phyloP scores from a whole-genome alignment of 2,888 invertebrate genomes.

The Apamea epomidion region DNA sequence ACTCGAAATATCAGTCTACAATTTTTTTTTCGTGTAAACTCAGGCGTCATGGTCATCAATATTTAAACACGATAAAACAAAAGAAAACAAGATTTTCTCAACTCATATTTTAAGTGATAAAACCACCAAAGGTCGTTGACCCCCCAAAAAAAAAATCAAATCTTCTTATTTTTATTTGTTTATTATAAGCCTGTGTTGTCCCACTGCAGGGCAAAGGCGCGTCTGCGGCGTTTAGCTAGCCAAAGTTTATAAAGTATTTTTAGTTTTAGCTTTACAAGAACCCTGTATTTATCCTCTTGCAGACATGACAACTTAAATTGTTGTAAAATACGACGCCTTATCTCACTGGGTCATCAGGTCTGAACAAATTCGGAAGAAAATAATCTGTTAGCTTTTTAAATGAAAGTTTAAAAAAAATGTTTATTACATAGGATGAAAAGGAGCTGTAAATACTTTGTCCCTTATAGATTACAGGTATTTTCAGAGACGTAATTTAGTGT shows the following conservation, averaged over 20 bases:
- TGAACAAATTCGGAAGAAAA: constrained; percentile 36
- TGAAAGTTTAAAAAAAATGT: constrained; percentile 10
- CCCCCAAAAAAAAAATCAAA: no score
- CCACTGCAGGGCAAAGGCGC: not conserved
- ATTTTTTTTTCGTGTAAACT: no score
- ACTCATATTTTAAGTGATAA: no score
- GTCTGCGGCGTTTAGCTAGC: no score
- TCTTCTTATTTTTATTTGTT: no score
- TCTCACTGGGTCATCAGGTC: constrained; percentile 41
- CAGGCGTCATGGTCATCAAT: no score
- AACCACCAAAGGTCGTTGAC: no score
- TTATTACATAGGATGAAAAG: constrained; percentile 5
- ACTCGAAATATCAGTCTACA: no score
- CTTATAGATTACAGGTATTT: constrained; percentile 10
- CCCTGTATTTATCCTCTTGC: constrained; percentile 27
- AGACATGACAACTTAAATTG: constrained; percentile 48
- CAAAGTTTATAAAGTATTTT: no score
- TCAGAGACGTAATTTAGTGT: not conserved
- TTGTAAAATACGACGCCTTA: constrained; percentile 42
- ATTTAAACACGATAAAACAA: no score
- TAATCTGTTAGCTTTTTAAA: constrained; percentile 25
- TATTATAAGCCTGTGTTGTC: not conserved
- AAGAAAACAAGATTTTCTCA: no score
- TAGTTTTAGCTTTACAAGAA: no score
- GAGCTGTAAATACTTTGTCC: not conserved